These are phyloP conservation scores for Pristionchus fissidentatus DNA, from an alignment of 2,888 invertebrate genomes.

Conservation along the genomic window DNA sequence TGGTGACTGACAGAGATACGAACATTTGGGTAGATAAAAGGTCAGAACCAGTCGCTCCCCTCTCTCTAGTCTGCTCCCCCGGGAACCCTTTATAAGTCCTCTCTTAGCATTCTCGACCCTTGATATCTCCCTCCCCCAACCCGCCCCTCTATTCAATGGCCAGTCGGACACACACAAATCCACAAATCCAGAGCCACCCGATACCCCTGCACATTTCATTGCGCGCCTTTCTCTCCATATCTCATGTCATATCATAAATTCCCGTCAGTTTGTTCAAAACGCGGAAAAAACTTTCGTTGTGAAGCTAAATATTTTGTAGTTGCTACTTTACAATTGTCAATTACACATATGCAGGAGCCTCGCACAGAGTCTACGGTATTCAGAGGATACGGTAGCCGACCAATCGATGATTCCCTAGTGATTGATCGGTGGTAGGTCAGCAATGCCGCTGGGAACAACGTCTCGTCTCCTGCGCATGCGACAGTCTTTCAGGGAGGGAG, in stretches of 20 bases:
- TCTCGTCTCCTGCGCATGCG: conserved; percentile 32
- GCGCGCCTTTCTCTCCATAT: background rate
- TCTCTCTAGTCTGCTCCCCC: background rate
- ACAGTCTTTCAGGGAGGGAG: conserved; percentile 39
- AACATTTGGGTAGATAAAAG: no score
- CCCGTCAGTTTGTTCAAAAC: background rate
- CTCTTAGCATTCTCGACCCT: conserved; percentile 36
- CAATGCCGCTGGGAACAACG: background rate
- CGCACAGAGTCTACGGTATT: background rate
- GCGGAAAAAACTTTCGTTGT: no score
- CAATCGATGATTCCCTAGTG: background rate
- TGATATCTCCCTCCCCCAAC: conserved; percentile 27
- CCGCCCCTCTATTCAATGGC: no score
- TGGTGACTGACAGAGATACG: no score
- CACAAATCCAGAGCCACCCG: no score
- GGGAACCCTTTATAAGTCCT: conserved; percentile 38
- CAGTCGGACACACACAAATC: no score
- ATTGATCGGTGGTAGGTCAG: background rate
- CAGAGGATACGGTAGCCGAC: background rate
- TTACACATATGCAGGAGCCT: no score
- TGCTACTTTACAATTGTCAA: background rate
- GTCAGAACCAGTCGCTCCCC: no score
- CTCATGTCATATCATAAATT: background rate
- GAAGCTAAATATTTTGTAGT: no score
- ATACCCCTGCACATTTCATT: conserved; percentile 27